Evolutionary conservation across 2,797 vertebrate genomes (phyloP).

Genomic region (Liparis tanakae): DNA sequence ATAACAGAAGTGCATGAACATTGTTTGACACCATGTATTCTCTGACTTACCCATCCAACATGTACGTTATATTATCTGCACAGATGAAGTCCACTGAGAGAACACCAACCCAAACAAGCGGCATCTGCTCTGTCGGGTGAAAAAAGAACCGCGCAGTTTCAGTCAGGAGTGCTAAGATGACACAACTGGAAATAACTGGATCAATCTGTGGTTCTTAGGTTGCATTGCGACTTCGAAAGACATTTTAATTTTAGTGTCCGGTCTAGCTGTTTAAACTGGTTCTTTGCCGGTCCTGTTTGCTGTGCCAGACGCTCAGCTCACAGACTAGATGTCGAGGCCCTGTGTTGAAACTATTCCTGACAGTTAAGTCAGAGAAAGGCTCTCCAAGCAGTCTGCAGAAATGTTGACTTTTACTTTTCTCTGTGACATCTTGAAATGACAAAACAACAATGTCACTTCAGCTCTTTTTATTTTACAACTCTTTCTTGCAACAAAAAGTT

Average conservation of each 20-base stretch:
- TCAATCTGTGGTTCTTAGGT: neutral
- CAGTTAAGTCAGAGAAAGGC: slow-evolving; percentile 16
- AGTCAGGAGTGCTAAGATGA: neutral
- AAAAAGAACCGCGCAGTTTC: neutral
- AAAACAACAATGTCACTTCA: neutral
- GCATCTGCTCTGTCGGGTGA: slow-evolving; percentile 33
- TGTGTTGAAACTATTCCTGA: slow-evolving; percentile 20
- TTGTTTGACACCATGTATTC: neutral
- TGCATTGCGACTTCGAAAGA: neutral
- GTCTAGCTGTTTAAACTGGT: neutral
- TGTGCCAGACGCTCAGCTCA: neutral
- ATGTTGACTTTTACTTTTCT: slow-evolving; percentile 23
- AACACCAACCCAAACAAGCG: slow-evolving; percentile 17
- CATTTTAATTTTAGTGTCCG: neutral
- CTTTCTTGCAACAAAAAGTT: neutral
- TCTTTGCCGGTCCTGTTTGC: neutral
- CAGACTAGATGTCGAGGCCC: neutral
- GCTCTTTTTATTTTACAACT: slow-evolving; percentile 2
- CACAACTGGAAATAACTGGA: neutral
- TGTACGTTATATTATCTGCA: slow-evolving; percentile 13
- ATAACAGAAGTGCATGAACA: neutral
- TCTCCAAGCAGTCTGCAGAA: slow-evolving; percentile 1
- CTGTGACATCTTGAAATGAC: slow-evolving; percentile 25
- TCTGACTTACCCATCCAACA: slow-evolving; percentile 14
- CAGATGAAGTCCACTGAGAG: slow-evolving; percentile 29